Conservation (phyloP, 2,113 vertebrate genomes). For the Enhydra lutris region DNA sequence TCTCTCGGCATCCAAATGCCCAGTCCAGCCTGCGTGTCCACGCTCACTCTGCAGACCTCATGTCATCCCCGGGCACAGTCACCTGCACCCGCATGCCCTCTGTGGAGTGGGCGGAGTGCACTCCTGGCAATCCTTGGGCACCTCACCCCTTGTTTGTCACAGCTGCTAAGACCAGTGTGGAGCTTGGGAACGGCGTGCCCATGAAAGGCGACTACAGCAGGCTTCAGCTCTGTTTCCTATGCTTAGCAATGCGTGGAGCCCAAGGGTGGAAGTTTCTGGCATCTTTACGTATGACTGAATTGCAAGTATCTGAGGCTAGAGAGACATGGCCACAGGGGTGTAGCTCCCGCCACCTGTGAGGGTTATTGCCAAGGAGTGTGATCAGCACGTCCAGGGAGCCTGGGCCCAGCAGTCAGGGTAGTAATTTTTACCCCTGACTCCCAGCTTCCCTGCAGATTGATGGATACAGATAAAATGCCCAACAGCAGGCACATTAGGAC, state of each 20-base stretch:
- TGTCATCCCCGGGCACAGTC: not conserved
- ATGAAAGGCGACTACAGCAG: not conserved
- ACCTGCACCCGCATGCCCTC: too few species aligned
- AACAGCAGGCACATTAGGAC: not conserved
- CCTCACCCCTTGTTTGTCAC: not conserved
- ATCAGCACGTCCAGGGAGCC: not conserved
- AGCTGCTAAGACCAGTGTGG: not conserved
- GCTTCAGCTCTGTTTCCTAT: not conserved
- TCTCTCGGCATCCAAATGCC: not conserved
- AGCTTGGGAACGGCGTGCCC: not conserved
- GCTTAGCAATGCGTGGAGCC: not conserved
- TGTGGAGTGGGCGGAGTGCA: not conserved
- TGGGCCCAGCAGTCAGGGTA: not conserved
- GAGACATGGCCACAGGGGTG: not conserved
- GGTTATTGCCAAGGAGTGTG: not conserved
- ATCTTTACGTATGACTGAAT: not conserved
- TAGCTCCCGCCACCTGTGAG: not conserved
- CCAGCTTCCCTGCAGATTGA: not conserved
- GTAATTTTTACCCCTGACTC: not conserved
- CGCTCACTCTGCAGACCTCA: not conserved
- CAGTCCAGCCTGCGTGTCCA: not conserved
- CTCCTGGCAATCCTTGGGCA: not conserved
- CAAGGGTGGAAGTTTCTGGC: not conserved
- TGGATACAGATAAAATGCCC: constrained; percentile 34
- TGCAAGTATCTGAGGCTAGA: not conserved